A percentile compares a stretch with the other conserved stretches of the same genome.
These are phyloP conservation scores for Babyrousa celebensis DNA, from an alignment of 2,797 vertebrate species.

Conservation along the genomic window DNA sequence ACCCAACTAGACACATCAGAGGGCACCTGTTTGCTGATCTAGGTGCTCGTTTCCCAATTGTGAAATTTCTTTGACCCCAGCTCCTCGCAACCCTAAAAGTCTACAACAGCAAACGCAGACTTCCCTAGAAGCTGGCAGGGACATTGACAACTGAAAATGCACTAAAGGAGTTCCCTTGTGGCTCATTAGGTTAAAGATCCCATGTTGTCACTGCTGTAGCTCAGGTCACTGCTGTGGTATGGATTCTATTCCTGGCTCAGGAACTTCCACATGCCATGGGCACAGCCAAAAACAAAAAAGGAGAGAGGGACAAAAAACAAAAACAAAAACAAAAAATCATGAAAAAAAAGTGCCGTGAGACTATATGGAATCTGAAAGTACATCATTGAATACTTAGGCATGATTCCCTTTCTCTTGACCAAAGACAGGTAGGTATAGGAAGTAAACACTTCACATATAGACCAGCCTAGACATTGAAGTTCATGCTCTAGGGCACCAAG, in stretches of 20 bases:
- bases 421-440: constrained; percentile 26
- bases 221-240: too few relatives aligned
- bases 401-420: background rate
- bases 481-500: background rate
- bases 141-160: constrained; percentile 39
- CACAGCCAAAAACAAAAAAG: too few relatives aligned
- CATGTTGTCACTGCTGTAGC: too few relatives aligned
- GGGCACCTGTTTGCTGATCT: background rate
- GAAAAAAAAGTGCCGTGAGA: background rate
- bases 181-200: too few relatives aligned
- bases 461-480: background rate
- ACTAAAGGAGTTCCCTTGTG: background rate
- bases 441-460: background rate
- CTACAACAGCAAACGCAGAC: background rate
- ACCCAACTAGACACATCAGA: background rate
- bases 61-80: constrained; percentile 5
- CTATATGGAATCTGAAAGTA: constrained; percentile 1
- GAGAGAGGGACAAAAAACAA: too few relatives aligned
- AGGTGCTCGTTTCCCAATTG: background rate
- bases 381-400: background rate
- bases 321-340: too few relatives aligned
- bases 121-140: background rate
- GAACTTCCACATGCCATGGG: too few relatives aligned
- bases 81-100: background rate
- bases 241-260: too few relatives aligned